Evolutionary conservation across 2,113 vertebrate species (phyloP).

Genomic region (Psophia crepitans): DNA sequence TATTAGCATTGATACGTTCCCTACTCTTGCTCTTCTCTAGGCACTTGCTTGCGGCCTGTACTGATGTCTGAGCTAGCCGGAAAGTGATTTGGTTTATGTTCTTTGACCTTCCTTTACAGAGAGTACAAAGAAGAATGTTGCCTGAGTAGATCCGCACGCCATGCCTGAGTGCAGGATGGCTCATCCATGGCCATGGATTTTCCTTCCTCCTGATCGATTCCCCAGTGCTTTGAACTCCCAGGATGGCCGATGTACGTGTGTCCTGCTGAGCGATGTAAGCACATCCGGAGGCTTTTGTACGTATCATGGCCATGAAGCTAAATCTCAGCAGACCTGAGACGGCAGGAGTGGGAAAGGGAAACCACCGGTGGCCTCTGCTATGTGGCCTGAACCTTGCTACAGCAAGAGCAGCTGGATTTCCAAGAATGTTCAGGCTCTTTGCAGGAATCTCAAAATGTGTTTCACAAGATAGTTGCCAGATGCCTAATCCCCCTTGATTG

Average conservation of each 20-base stretch:
- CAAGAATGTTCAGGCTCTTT: background rate
- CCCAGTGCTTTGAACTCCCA: accelerated
- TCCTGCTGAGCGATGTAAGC: accelerated
- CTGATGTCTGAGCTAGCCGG: background rate
- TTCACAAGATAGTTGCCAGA: constrained; percentile 5
- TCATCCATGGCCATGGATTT: background rate
- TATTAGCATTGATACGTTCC: background rate
- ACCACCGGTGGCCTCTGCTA: background rate
- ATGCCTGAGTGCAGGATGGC: background rate
- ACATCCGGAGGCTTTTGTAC: accelerated
- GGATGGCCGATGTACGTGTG: accelerated
- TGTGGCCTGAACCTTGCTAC: background rate
- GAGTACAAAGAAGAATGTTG: background rate
- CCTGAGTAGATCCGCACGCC: accelerated
- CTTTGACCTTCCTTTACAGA: background rate
- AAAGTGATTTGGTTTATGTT: background rate
- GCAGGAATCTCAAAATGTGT: background rate
- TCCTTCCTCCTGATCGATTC: background rate
- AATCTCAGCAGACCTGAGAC: background rate
- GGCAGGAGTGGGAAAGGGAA: background rate
- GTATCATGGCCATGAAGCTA: background rate
- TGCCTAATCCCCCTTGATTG: background rate
- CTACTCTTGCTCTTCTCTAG: background rate
- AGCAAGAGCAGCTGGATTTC: background rate
- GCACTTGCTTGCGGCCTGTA: background rate